Evolutionary conservation across 2,113 vertebrate genomes (phyloP).

Genomic region (Corapipo altera): DNA sequence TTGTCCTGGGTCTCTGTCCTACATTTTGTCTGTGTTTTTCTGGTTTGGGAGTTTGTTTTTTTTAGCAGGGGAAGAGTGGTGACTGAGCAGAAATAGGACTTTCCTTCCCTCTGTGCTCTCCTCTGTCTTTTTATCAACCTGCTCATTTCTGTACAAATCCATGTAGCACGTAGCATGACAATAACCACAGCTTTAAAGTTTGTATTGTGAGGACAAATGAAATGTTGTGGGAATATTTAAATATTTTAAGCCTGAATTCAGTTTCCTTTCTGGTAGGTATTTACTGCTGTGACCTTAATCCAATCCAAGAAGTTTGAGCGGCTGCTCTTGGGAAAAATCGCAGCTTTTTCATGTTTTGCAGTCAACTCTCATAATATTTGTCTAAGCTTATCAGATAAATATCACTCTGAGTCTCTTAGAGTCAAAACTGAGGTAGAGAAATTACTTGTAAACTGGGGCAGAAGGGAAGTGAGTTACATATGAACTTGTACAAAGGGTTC

Average conservation of each 20-base stretch:
- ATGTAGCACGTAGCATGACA: rapidly evolving
- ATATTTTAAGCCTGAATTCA: not conserved
- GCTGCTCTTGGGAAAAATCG: not conserved
- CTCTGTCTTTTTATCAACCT: not conserved
- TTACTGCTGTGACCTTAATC: constrained; percentile 27
- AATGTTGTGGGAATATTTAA: not conserved
- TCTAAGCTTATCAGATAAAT: not conserved
- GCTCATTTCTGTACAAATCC: not conserved
- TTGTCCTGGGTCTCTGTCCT: not conserved
- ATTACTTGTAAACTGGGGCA: not conserved
- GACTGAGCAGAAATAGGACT: not conserved
- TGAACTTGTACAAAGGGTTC: not conserved
- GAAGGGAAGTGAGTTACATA: not conserved
- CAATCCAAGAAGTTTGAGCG: not conserved
- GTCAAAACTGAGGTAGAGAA: not conserved
- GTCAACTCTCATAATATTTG: not conserved
- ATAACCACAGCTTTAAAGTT: not conserved
- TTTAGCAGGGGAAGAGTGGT: not conserved
- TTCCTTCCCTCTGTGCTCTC: not conserved
- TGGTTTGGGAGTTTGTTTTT: not conserved
- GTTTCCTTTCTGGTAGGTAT: not conserved
- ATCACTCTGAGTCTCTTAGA: not conserved
- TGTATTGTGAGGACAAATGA: not conserved
- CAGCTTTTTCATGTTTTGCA: constrained; percentile 19
- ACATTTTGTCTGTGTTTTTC: not conserved